Evolutionary conservation across 1,140 invertebrate species (phyloP).

Genomic region (Brachionus asplanchnoidis): DNA sequence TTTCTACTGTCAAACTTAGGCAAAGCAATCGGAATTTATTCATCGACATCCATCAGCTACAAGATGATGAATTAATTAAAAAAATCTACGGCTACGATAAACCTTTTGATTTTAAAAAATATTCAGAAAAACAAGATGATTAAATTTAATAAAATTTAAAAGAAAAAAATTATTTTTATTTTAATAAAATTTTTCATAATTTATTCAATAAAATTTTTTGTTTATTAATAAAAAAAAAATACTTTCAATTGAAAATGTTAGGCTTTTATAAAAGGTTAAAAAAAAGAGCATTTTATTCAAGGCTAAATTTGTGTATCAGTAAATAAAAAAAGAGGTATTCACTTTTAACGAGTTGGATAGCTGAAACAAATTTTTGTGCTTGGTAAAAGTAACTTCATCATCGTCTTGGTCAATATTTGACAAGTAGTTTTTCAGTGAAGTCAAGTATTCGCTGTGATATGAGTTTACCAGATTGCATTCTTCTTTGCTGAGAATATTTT

Average conservation of each 20-base stretch:
- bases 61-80: slow-evolving; percentile 8
- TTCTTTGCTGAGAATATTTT: neutral
- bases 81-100: slow-evolving; percentile 35
- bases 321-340: slow-evolving; percentile 21
- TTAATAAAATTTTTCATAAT: too few species aligned
- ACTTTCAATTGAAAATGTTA: too few species aligned
- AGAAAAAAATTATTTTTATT: neutral
- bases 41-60: neutral
- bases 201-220: too few species aligned
- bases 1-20: slow-evolving; percentile 25
- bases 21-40: neutral
- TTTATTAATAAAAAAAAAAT: too few species aligned
- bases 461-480: slow-evolving; percentile 8
- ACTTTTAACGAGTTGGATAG: neutral
- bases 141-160: slow-evolving; percentile 10
- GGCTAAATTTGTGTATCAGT: neutral
- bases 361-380: neutral
- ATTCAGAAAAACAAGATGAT: neutral
- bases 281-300: neutral
- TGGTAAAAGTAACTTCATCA: neutral
- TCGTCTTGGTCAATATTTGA: slow-evolving; percentile 15
- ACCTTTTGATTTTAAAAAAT: slow-evolving; percentile 39
- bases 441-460: slow-evolving; percentile 5
- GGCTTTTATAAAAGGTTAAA: neutral
- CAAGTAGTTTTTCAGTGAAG: neutral